Conservation (phyloP, 2,113 vertebrate species). For the Entelurus aequoreus region DNA sequence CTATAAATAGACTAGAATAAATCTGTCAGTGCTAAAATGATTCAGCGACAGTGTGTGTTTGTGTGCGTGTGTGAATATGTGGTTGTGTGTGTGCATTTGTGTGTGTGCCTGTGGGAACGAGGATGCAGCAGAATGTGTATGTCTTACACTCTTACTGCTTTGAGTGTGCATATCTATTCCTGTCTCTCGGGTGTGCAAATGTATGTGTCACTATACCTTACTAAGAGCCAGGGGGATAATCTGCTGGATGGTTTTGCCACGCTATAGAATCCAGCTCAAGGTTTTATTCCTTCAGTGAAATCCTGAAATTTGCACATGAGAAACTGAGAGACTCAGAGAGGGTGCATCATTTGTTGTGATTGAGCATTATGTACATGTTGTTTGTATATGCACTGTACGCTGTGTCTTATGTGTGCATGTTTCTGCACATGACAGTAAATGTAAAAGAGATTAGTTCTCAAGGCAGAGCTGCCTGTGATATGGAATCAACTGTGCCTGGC, state of each 20-base stretch:
- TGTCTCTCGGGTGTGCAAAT: constrained; percentile 11
- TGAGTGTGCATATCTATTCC: constrained; percentile 10
- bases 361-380: constrained; percentile 21
- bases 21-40: constrained; percentile 50
- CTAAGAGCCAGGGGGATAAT: constrained; percentile 56
- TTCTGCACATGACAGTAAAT: constrained; percentile 24
- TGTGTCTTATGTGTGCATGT: constrained; percentile 24
- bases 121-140: constrained; percentile 19
- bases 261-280: constrained; percentile 35
- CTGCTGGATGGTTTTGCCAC: constrained; percentile 47
- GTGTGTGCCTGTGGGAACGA: constrained; percentile 14
- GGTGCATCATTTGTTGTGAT: constrained; percentile 13
- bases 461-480: constrained; percentile 53
- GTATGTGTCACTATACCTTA: constrained; percentile 35
- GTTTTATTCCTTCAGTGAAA: constrained; percentile 45
- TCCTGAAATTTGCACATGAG: constrained; percentile 18
- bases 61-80: constrained; percentile 8
- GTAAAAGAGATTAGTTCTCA: constrained; percentile 51
- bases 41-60: constrained; percentile 34
- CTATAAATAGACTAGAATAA: constrained; percentile 63
- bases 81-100: constrained; percentile 21
- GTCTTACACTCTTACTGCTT: constrained; percentile 10
- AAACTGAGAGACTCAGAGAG: constrained; percentile 8
- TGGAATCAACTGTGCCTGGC: constrained; percentile 43
- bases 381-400: constrained; percentile 23